Conservation (phyloP, 2,888 invertebrate genomes). For the Lissocephala sabroskyi region DNA sequence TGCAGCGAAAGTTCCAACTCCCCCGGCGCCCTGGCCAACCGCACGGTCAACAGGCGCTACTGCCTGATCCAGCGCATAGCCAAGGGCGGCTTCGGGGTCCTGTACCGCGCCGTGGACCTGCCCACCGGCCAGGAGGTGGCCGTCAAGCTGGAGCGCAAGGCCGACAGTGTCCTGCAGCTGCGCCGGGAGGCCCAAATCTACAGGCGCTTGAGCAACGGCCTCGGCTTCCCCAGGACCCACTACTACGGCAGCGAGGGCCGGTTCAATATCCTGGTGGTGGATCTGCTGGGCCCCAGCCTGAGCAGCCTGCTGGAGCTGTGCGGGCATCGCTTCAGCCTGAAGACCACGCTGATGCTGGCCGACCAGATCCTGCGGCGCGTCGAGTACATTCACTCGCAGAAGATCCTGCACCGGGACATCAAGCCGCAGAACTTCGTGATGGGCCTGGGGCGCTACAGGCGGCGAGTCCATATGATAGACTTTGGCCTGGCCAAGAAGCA, state of each 20-base stretch:
- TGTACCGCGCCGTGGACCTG: slow-evolving; percentile 29
- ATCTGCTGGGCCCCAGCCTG: slow-evolving; percentile 35
- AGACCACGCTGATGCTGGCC: not conserved
- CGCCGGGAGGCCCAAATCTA: slow-evolving; percentile 43
- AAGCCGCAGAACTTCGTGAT: slow-evolving; percentile 97
- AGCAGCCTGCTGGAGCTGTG: not conserved
- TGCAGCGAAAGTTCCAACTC: too few relatives aligned
- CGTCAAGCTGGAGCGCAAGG: slow-evolving; percentile 41
- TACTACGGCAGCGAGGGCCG: slow-evolving; percentile 37
- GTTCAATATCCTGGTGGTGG: slow-evolving; percentile 44
- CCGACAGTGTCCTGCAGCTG: slow-evolving; percentile 31
- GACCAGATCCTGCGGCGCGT: not conserved
- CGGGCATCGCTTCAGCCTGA: not conserved
- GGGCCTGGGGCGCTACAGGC: slow-evolving; percentile 97
- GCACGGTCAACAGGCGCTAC: too few relatives aligned
- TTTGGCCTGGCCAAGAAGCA: slow-evolving; percentile 98
- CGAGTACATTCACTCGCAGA: not conserved
- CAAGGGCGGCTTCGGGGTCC: slow-evolving; percentile 42
- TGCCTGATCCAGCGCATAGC: slow-evolving; percentile 31
- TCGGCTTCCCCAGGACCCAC: slow-evolving; percentile 35
- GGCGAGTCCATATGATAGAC: slow-evolving; percentile 97
- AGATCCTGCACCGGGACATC: slow-evolving; percentile 87
- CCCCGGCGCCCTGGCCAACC: too few relatives aligned
- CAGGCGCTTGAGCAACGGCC: slow-evolving; percentile 23
- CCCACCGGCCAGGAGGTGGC: slow-evolving; percentile 33